A percentile compares a stretch with the other conserved stretches of the same genome.
Evolutionary conservation across 2,888 invertebrate species (phyloP).

Genomic region (Petrolisthes cinctipes): DNA sequence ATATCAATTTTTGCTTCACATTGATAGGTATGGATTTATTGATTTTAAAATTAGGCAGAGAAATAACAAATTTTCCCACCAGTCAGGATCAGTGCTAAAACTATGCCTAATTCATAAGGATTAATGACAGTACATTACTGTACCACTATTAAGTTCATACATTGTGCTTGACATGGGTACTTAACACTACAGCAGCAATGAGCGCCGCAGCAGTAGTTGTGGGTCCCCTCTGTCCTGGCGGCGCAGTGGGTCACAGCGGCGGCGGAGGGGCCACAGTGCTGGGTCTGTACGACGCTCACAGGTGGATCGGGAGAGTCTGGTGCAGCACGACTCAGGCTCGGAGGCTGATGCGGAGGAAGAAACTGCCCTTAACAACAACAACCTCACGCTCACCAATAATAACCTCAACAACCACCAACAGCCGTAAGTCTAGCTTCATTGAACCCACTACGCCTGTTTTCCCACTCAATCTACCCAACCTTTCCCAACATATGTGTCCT

Average conservation of each 20-base stretch:
- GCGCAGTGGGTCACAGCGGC: constrained; percentile 39
- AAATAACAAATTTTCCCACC: no score
- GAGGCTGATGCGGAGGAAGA: constrained; percentile 71
- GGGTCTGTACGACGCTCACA: constrained; percentile 45
- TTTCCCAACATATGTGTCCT: no score
- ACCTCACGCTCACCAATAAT: constrained; percentile 67
- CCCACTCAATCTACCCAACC: background rate
- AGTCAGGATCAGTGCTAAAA: no score
- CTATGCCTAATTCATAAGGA: no score
- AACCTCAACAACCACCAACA: constrained; percentile 68
- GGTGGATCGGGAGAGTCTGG: constrained; percentile 44
- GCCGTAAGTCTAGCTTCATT: constrained; percentile 46
- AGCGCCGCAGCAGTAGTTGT: constrained; percentile 51
- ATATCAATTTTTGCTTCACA: no score
- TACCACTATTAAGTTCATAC: no score
- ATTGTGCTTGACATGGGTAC: no score
- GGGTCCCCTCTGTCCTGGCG: constrained; percentile 54
- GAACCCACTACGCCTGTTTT: background rate
- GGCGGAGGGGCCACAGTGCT: constrained; percentile 36
- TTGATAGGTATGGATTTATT: no score
- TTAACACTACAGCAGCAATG: background rate
- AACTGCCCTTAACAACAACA: constrained; percentile 67
- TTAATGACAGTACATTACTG: no score
- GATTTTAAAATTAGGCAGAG: no score
- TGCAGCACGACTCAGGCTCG: constrained; percentile 77